Conservation (phyloP, 1,140 invertebrate genomes). For the Bicyclus anynana region DNA sequence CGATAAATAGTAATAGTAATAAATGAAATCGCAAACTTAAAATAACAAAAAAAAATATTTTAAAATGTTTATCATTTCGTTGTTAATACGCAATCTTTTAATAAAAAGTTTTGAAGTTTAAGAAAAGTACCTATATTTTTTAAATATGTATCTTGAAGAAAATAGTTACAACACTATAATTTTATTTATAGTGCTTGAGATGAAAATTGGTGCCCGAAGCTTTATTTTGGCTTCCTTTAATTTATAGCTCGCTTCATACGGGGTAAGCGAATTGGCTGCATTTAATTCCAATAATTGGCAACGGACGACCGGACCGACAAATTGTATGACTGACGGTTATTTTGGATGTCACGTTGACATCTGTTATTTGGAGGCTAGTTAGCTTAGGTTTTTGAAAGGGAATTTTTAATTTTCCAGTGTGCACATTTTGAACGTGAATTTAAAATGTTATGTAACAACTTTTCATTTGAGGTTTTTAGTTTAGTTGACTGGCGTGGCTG, state of each 20-base stretch:
- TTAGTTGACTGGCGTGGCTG: no score
- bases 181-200: conserved; percentile 49
- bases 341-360: conserved; percentile 7
- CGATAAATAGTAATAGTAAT: no score
- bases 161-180: background rate
- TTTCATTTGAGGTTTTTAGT: no score
- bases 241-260: conserved; percentile 49
- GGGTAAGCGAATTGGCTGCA: conserved; percentile 55
- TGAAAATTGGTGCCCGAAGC: conserved; percentile 49
- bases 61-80: no score
- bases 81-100: no score
- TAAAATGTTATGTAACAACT: no score
- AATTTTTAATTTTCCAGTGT: background rate
- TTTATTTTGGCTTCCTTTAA: conserved; percentile 51
- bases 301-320: conserved; percentile 32
- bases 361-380: background rate
- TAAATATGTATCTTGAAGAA: background rate
- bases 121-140: no score
- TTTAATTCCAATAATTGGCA: conserved; percentile 58
- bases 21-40: no score
- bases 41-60: no score
- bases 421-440: background rate
- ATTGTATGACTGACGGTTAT: conserved; percentile 25
- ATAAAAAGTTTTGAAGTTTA: no score
- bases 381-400: background rate